phyloP scores from a whole-genome alignment of 2,888 invertebrate species.

The Metallyticus violacea region DNA sequence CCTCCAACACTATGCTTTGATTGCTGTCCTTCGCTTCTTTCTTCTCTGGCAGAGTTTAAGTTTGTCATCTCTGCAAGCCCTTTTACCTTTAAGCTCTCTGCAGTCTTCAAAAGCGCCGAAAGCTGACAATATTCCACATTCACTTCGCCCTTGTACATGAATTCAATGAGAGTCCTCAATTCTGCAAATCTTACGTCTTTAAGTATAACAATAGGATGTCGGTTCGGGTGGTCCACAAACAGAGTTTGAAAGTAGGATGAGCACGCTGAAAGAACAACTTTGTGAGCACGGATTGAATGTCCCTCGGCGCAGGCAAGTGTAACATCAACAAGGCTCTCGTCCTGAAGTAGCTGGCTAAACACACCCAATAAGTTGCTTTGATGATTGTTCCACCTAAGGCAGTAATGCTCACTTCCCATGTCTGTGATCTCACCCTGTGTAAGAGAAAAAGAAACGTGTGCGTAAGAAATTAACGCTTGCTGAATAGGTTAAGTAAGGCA shows the following conservation, averaged over 20 bases:
- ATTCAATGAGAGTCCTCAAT: conserved; percentile 87
- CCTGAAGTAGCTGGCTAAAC: conserved; percentile 93
- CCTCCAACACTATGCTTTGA: conserved; percentile 26
- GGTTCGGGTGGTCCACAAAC: conserved; percentile 89
- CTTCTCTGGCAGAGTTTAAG: conserved; percentile 57
- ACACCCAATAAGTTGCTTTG: conserved; percentile 96
- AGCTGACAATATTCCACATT: conserved; percentile 93
- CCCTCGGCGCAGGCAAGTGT: conserved; percentile 95
- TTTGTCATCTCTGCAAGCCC: conserved; percentile 92
- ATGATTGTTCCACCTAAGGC: conserved; percentile 99
- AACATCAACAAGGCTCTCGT: conserved; percentile 94
- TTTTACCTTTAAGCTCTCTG: conserved; percentile 90
- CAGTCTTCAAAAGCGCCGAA: conserved; percentile 85
- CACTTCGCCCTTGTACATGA: conserved; percentile 95
- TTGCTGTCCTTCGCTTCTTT: conserved; percentile 37
- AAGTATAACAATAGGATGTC: conserved; percentile 90
- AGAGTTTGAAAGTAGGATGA: conserved; percentile 92
- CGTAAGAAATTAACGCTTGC: not conserved
- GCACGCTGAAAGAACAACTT: conserved; percentile 93
- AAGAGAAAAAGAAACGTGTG: conserved; percentile 34
- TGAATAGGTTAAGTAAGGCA: not conserved
- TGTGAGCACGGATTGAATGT: conserved; percentile 91
- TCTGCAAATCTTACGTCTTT: conserved; percentile 92
- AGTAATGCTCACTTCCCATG: conserved; percentile 98
- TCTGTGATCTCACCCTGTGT: conserved; percentile 81